phyloP scores from a whole-genome alignment of 1,140 invertebrate species.

The Drosophila repleta region DNA sequence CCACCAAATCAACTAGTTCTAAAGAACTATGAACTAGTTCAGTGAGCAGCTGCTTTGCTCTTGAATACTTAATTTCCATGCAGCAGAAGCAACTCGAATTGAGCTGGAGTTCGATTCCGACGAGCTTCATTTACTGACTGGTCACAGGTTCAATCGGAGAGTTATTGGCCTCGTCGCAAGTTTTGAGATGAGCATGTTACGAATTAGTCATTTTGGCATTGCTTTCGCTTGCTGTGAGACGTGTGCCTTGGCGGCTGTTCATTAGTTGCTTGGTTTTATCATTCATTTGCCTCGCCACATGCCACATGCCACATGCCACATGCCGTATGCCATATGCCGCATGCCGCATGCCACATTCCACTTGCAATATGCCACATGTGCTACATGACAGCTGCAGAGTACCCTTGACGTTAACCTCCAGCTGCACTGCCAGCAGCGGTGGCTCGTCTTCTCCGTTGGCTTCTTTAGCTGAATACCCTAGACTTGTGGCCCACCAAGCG shows the following conservation, averaged over 20 bases:
- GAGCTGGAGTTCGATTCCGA: too few relatives aligned
- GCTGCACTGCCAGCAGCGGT: background rate
- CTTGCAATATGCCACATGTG: constrained; percentile 2
- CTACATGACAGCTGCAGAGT: constrained; percentile 4
- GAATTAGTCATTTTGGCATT: background rate
- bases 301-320: constrained; percentile 2
- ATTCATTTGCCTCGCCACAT: constrained; percentile 15
- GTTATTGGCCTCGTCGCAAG: too few relatives aligned
- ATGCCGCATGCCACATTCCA: background rate
- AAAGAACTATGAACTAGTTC: too few relatives aligned
- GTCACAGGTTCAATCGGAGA: too few relatives aligned
- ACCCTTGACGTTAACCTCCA: constrained; percentile 29
- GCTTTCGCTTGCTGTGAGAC: constrained; percentile 3
- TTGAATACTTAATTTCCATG: too few relatives aligned
- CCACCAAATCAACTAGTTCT: too few relatives aligned
- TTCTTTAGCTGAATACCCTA: background rate
- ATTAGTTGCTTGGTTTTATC: constrained; percentile 12
- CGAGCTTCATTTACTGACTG: too few relatives aligned
- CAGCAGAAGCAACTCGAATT: too few relatives aligned
- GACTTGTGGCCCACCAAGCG: too few relatives aligned
- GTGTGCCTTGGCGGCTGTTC: background rate
- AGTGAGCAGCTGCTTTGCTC: too few relatives aligned
- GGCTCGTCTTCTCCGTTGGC: background rate
- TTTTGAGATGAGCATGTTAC: too few relatives aligned
- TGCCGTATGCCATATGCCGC: background rate